Conservation (phyloP, 2,888 invertebrate genomes). For the Drosophila pegasa region DNA sequence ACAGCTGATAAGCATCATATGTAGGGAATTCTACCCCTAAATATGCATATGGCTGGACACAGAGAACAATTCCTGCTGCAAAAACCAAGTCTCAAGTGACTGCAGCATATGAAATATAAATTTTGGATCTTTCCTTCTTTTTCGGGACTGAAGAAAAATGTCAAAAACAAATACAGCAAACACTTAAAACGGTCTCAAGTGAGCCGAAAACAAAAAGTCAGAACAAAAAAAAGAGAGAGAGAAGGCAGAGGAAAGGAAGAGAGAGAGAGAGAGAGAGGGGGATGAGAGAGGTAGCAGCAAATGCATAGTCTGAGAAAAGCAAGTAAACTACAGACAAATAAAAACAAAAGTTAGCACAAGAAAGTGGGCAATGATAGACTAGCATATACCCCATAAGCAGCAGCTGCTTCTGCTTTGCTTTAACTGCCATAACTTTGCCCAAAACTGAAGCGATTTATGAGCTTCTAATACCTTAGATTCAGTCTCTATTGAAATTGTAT, state of each 20-base stretch:
- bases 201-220: constrained; percentile 36
- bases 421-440: not conserved
- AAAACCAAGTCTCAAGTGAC: constrained; percentile 38
- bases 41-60: not conserved
- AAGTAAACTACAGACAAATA: constrained; percentile 26
- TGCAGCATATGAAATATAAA: constrained; percentile 44
- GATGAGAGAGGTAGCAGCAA: not conserved
- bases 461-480: not conserved
- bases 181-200: constrained; percentile 78
- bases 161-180: constrained; percentile 70
- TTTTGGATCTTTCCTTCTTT: constrained; percentile 10
- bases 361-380: not conserved
- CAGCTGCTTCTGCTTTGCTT: not conserved
- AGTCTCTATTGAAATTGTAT: not conserved
- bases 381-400: not conserved
- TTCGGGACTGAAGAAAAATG: constrained; percentile 28
- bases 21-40: not conserved
- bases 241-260: not conserved
- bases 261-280: not conserved
- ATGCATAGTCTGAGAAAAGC: constrained; percentile 22
- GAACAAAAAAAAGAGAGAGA: constrained; percentile 30
- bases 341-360: not conserved
- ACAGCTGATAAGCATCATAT: not conserved
- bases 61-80: constrained; percentile 15
- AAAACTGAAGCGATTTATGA: not conserved